These are phyloP conservation scores for Falco novaeseelandiae DNA, from an alignment of 2,797 vertebrate genomes.

Conservation along the genomic window DNA sequence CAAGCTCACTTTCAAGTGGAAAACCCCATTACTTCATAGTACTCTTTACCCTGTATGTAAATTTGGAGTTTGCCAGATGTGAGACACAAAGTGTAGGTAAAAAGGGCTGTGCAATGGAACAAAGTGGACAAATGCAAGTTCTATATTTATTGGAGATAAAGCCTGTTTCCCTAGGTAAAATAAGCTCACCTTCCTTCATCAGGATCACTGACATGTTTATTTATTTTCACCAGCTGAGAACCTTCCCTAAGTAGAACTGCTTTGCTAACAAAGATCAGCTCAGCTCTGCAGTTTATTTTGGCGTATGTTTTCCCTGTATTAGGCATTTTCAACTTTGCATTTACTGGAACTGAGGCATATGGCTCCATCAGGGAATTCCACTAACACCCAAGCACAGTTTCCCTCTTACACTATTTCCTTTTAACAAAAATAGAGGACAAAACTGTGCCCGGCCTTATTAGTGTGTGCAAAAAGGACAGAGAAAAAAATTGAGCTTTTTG, in stretches of 20 bases:
- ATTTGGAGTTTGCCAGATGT: background rate
- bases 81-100: background rate
- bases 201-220: conserved; percentile 28
- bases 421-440: background rate
- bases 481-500: background rate
- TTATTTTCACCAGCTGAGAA: background rate
- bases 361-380: background rate
- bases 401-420: background rate
- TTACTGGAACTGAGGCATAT: conserved; percentile 42
- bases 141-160: background rate
- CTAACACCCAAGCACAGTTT: background rate
- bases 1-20: background rate
- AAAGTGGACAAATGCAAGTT: background rate
- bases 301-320: background rate
- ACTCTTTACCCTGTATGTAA: background rate
- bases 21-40: background rate
- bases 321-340: conserved; percentile 17
- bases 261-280: conserved; percentile 6
- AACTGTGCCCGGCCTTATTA: background rate
- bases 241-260: background rate
- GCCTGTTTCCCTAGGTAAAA: background rate
- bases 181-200: background rate
- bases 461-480: background rate
- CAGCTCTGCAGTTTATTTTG: conserved; percentile 30
- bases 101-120: background rate